Conservation (phyloP, 2,113 vertebrate genomes). For the Illadopsis cleaveri region DNA sequence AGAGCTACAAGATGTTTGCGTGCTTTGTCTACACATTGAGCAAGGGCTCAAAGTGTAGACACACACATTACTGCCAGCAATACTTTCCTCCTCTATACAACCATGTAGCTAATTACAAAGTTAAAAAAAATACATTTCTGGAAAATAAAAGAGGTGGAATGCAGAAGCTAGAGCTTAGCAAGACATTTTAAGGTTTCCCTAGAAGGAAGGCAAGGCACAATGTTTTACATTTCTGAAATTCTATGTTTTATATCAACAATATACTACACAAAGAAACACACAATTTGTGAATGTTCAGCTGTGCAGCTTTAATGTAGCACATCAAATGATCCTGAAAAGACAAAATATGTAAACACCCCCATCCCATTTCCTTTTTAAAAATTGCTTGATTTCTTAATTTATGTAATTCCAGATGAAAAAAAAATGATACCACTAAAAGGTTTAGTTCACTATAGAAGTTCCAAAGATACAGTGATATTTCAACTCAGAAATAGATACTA, state of each 20-base stretch:
- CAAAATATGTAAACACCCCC: neutral
- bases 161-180: constrained; percentile 9
- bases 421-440: neutral
- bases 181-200: constrained; percentile 1
- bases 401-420: neutral
- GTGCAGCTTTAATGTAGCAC: neutral
- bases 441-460: neutral
- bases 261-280: neutral
- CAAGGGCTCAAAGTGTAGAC: neutral
- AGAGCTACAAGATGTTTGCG: neutral
- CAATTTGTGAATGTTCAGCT: neutral
- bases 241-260: neutral
- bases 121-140: neutral
- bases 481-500: neutral
- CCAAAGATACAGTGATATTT: neutral
- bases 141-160: neutral
- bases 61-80: neutral
- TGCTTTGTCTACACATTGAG: neutral
- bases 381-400: neutral
- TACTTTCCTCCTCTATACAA: neutral
- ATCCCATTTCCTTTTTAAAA: neutral
- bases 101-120: neutral
- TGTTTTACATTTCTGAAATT: neutral
- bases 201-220: neutral
- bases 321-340: neutral